Conservation (phyloP, 2,888 invertebrate genomes). For the Blomia tropicalis region DNA sequence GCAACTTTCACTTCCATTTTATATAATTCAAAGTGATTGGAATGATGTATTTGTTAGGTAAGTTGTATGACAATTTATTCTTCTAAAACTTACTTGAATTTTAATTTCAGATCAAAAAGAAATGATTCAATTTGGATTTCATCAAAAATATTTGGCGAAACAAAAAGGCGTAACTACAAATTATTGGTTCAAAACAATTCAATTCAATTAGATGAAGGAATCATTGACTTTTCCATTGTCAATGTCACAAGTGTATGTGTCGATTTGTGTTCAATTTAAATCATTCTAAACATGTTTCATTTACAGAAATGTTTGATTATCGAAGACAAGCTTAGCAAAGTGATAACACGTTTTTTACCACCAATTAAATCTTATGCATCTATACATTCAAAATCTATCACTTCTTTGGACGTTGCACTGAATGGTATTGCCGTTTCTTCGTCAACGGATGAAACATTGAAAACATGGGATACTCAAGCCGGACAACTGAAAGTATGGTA, state of each 20-base stretch:
- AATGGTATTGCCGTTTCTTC: constrained; percentile 14
- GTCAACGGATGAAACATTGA: neutral
- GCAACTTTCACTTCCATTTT: no score
- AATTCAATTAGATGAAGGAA: neutral
- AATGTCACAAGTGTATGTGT: neutral
- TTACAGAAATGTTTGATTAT: neutral
- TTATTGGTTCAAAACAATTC: neutral
- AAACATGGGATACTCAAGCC: constrained; percentile 3
- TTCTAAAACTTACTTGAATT: neutral
- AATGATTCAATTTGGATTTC: constrained; percentile 11
- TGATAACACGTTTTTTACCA: neutral
- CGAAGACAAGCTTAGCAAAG: neutral
- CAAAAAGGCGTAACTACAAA: neutral
- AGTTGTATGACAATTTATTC: neutral
- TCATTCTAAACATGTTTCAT: neutral
- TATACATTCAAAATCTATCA: constrained; percentile 1
- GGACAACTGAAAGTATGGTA: neutral
- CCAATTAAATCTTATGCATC: neutral
- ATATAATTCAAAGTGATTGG: constrained; percentile 11
- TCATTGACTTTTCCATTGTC: neutral
- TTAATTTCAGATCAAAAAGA: neutral
- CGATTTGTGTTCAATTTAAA: neutral
- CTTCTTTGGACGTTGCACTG: constrained; percentile 2
- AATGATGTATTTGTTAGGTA: neutral
- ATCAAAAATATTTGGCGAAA: neutral